Evolutionary conservation across 2,113 vertebrate species (phyloP).

Genomic region (Cyanoderma ruficeps): DNA sequence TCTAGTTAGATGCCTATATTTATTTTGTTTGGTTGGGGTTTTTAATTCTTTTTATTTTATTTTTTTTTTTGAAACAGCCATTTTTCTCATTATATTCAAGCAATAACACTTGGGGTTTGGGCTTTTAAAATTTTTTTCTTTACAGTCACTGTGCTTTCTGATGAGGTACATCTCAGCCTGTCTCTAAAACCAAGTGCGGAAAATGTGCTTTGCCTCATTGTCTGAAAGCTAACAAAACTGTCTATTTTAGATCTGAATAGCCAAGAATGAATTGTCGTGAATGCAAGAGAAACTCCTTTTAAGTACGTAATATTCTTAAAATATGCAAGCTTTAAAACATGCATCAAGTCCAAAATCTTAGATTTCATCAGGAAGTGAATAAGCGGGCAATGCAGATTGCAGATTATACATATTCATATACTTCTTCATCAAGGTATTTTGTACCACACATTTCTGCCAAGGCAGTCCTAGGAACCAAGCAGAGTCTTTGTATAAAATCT

Average conservation of each 20-base stretch:
- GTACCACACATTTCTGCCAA: not conserved
- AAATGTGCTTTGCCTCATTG: not conserved
- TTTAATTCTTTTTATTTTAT: no score
- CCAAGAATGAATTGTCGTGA: not conserved
- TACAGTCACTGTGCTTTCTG: not conserved
- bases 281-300: not conserved
- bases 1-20: not conserved
- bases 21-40: not conserved
- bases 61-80: not conserved
- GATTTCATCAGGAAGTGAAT: not conserved
- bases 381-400: not conserved
- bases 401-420: not conserved
- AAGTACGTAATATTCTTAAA: not conserved
- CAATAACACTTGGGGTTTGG: not conserved
- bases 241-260: not conserved
- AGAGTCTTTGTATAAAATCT: not conserved
- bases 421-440: not conserved
- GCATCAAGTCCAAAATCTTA: not conserved
- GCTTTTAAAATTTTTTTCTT: not conserved
- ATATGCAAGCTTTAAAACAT: not conserved
- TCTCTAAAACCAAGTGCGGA: not conserved
- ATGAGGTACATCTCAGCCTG: not conserved
- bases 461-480: not conserved
- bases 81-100: not conserved
- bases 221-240: not conserved